Evolutionary conservation across 2,113 vertebrate species (phyloP).

Genomic region (Panthera leo): DNA sequence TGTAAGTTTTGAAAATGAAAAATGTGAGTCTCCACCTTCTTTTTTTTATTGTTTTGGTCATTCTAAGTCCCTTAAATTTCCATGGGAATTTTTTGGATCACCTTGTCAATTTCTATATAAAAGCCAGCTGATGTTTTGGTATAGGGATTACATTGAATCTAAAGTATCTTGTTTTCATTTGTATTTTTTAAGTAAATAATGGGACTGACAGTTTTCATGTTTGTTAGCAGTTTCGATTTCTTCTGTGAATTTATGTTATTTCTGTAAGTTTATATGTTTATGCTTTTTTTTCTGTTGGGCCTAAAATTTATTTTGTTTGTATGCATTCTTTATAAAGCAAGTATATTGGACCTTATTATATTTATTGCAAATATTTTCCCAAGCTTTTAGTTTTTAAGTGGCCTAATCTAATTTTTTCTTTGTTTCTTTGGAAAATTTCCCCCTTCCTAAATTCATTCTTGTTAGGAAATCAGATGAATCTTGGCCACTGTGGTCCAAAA

Average conservation of each 20-base stretch:
- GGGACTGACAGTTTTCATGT: not conserved
- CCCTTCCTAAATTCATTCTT: constrained; percentile 4
- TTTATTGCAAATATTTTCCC: not conserved
- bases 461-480: not conserved
- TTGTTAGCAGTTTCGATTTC: not conserved
- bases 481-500: not conserved
- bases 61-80: not conserved
- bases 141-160: not conserved
- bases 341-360: not conserved
- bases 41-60: not conserved
- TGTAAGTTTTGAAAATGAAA: not conserved
- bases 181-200: not conserved
- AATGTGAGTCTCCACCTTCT: not conserved
- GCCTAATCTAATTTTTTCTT: not conserved
- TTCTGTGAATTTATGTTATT: not conserved
- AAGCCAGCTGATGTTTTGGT: not conserved
- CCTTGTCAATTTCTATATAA: not conserved
- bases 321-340: constrained; percentile 11
- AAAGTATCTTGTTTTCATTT: not conserved
- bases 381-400: not conserved
- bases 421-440: not conserved
- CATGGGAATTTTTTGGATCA: not conserved
- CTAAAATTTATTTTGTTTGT: constrained; percentile 30
- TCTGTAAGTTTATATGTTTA: not conserved
- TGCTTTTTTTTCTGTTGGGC: not conserved